Evolutionary conservation across 2,797 vertebrate species (phyloP), one percentile per base, ranked within the genome.

Genomic region (Ceryle rudis): DNA sequence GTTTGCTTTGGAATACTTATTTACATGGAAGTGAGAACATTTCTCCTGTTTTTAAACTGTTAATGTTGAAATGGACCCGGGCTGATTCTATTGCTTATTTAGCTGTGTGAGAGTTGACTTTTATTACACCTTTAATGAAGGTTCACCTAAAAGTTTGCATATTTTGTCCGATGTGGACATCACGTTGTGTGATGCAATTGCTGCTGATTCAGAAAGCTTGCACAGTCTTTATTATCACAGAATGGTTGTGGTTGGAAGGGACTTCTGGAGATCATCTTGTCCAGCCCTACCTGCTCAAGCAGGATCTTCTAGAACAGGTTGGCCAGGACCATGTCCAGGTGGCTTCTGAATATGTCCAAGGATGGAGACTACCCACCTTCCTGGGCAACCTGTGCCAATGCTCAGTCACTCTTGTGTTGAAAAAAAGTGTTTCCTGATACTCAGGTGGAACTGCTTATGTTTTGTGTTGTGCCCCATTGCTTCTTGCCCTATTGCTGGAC

Each of bases 221-320:
- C 70, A 51, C 23, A 54, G 52, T 93, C 61, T 86, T 94, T 73
- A 41, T 92, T 84, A 29, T 73, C 81, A 72, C 89, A 82, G 84
- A 93, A 44, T 78, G 88, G 22, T 88, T 94, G 73, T 90, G 95
- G 73, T 91, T 93, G 81, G 78, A 95, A 97, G 91, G 94, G 61
- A 65, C 73, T 90, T 81, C 83, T 74, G 80, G 77, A 94, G 54
- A 62, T 69, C 77, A 29, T 84, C 89, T 90, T 78, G 58, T 72
- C 51, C 19, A 4, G 39, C 42, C 64, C n/a, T n/a, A 74, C 79
- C 74, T 95, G 92, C 90, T 82, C 61, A 72, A 79, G 78, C 84
- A 95, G 91, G 58, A 61, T 89, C 93, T 52, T 51, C 54, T 85
- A 65, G 58, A 75, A 57, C 81, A 93, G 74, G 74, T 81, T 95